These are phyloP conservation scores for Gasteruption jaculator DNA, from an alignment of 2,888 invertebrate species.

Conservation along the genomic window DNA sequence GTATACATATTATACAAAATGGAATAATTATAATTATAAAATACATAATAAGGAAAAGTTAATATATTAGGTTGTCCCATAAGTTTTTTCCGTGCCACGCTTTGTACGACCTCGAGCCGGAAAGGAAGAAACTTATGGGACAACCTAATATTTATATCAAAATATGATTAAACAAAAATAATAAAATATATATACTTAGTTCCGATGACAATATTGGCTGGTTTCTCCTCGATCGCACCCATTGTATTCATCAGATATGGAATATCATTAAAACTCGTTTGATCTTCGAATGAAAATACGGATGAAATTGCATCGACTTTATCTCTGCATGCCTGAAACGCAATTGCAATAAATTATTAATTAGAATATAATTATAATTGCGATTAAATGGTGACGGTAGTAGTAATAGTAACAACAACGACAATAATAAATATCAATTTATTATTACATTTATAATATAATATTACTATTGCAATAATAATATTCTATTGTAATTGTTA, in stretches of 20 bases:
- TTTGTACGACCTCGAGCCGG: too few relatives aligned
- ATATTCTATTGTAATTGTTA: conserved; percentile 4
- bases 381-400: too few relatives aligned
- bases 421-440: too few relatives aligned
- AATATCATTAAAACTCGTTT: conserved; percentile 54
- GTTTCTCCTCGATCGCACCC: conserved; percentile 50
- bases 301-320: conserved; percentile 55
- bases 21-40: not conserved
- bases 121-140: too few relatives aligned
- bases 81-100: too few relatives aligned
- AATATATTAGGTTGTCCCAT: too few relatives aligned
- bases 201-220: conserved; percentile 55
- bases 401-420: too few relatives aligned
- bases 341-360: too few relatives aligned
- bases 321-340: conserved; percentile 55
- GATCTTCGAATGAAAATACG: conserved; percentile 56
- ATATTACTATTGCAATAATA: conserved; percentile 1
- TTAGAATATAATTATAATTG: too few relatives aligned
- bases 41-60: not conserved
- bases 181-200: conserved; percentile 50
- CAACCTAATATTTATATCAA: too few relatives aligned
- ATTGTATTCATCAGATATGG: conserved; percentile 54
- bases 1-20: conserved; percentile 2
- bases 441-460: too few relatives aligned
- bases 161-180: not conserved